Base-by-base conservation (phyloP, 2,113 vertebrate genomes). In the Anhinga anhinga region DNA sequence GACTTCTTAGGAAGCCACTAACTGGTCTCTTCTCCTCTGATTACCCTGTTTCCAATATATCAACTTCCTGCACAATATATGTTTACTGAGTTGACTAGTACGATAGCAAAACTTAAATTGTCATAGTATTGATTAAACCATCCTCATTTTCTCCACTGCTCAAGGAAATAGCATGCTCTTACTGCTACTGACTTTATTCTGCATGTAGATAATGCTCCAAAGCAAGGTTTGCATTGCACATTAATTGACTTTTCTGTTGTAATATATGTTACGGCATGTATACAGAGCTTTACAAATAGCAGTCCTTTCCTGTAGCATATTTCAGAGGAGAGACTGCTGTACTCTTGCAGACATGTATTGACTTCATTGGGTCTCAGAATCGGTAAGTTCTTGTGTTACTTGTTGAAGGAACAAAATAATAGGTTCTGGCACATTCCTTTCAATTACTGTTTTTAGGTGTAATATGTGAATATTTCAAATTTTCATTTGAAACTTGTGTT, bases 71-170 rank as follows among this genome's bases (percentile, higher is more conserved):
- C 58, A 87, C 85, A 88, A 63, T 85, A 80, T 82, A 50, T 65
- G 61, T 82, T 94, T 88, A 88, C 85, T 25, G 74, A 79, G 40
- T 85, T 93, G 74, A 85, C 88, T 80, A 65, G 88, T 80, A 67
- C 88, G 47, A 42, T 49, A 87, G 58, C 66, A 90, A 90, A 94
- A 90, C 70, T 93, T 71, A 69, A 90, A 92, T 95, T 95, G 87
- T 82, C 89, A 56, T 67, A 32, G 26, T 95, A 96, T 97, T 95
- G 95, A 96, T 96, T 87, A 95, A 94, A 70, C 70, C 70, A 82
- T 87, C 61, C 81, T 96, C 30, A 38, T 90, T 94, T 87, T 94
- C 84, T 85, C 82, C 19, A 5, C 65, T 32, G 34, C 69, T 90
- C 29, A 56, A 89, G 88, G 66, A 90, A 88, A 85, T 59, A 65